Base-by-base conservation (phyloP, 2,113 vertebrate genomes). In the Datnioides undecimradiatus region DNA sequence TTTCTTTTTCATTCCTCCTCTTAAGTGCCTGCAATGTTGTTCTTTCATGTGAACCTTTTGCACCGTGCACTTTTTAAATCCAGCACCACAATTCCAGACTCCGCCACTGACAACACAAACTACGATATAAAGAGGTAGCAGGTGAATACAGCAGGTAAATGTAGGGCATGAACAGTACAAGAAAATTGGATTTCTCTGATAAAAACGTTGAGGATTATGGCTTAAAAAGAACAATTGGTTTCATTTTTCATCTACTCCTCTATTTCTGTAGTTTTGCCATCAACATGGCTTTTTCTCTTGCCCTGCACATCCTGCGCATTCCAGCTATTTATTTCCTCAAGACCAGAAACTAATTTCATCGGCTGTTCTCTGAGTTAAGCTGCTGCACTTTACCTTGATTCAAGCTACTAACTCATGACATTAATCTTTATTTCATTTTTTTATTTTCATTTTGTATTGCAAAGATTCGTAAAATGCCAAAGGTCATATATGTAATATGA, bases 391-490 rank as follows among this genome's bases (percentile, higher is more conserved):
- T 40, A 68, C 43, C 48, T 79, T 54, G 11, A 31, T 25, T 62
- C 31, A 6, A 54, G 54, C 38, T 33, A 43, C 48, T 41, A 62
- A 38, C 40, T 12, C 38, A 21, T 27, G 21, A 29, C 38, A 41
- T 48, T 67, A 45, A n/a, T 46, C 36, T 5, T 23, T 58, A n/a
- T n/a, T n/a, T n/a, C n/a, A n/a, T 68, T 49, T 36, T 27, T 23
- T 14, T 17, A 21, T 63, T 31, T 11, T 29, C 7, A 49, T 52
- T 38, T 66, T 70, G 21, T 75, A 38, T 51, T 38, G 27, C 12
- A 83, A 36, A 21, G 46, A 79, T 58, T 72, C 76, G 54, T 62
- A 27, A 51, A 65, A 49, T 4, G 51, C 23, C n/a, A n/a, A n/a
- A n/a, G n/a, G n/a, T n/a, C n/a, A n/a, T n/a, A n/a, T n/a, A n/a